phyloP scores from a whole-genome alignment of 2,888 invertebrate species.

The Odontomyia ornata region DNA sequence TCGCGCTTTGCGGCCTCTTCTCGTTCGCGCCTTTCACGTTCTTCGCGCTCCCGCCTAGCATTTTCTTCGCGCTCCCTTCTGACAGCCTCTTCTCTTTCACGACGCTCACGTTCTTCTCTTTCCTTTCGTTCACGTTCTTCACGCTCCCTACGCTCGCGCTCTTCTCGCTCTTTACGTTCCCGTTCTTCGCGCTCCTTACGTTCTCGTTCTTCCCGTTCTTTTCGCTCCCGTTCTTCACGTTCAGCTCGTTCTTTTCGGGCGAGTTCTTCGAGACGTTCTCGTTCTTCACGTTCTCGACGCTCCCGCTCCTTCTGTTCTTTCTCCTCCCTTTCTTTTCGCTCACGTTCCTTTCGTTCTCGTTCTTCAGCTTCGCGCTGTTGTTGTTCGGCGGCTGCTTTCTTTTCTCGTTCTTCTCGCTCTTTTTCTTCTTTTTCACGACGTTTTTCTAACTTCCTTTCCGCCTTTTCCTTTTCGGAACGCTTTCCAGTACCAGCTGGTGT shows the following conservation, averaged over 20 bases:
- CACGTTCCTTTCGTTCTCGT: conserved; percentile 54
- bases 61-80: conserved; percentile 55
- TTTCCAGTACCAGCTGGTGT: conserved; percentile 55
- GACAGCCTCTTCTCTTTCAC: conserved; percentile 57
- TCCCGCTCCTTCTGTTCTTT: conserved; percentile 47
- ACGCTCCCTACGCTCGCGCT: conserved; percentile 55
- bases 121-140: conserved; percentile 52
- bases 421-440: conserved; percentile 61
- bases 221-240: conserved; percentile 54
- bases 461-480: conserved; percentile 53
- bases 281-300: conserved; percentile 58
- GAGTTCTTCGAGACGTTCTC: conserved; percentile 54
- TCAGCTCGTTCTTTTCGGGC: conserved; percentile 56
- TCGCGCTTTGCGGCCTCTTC: conserved; percentile 54
- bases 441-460: conserved; percentile 51
- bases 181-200: conserved; percentile 55
- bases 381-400: conserved; percentile 50
- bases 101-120: conserved; percentile 54
- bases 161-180: conserved; percentile 54
- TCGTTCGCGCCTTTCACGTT: conserved; percentile 56
- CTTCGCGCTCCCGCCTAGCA: conserved; percentile 54
- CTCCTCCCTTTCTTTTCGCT: conserved; percentile 47
- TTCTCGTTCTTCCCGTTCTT: conserved; percentile 55
- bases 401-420: conserved; percentile 55
- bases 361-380: conserved; percentile 55